Percentiles rank a stretch among this genome's conserved stretches.
Conservation (phyloP, 2,888 invertebrate species). For the Tetragonisca angustula region DNA sequence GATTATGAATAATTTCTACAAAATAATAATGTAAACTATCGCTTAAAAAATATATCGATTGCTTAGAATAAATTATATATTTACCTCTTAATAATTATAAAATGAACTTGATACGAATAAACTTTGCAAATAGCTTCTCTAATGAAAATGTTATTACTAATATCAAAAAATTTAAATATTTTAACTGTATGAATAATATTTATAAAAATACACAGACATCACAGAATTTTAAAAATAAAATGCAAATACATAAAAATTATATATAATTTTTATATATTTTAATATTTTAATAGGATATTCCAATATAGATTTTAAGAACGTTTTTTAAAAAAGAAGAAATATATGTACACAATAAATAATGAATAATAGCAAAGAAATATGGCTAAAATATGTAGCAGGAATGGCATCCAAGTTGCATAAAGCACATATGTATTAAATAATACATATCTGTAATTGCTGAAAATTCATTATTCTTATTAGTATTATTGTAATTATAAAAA, state of each 20-base stretch:
- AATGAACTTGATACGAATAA: background rate
- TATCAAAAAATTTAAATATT: background rate
- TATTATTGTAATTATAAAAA: constrained; percentile 33
- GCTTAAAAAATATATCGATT: background rate
- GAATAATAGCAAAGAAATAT: background rate
- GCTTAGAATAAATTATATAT: background rate
- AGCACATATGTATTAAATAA: constrained; percentile 7
- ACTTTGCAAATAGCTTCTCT: constrained; percentile 1
- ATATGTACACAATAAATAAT: background rate
- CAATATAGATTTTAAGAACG: background rate
- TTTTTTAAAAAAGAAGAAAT: constrained; percentile 18
- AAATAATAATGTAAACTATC: background rate
- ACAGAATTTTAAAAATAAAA: background rate
- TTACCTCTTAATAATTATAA: background rate
- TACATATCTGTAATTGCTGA: constrained; percentile 16
- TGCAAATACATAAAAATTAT: background rate
- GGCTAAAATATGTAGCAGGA: background rate
- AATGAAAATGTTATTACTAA: constrained; percentile 6
- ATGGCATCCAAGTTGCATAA: background rate
- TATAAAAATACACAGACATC: background rate
- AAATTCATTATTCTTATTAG: constrained; percentile 34
- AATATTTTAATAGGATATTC: background rate
- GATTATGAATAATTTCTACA: background rate
- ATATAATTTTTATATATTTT: background rate
- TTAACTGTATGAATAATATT: background rate